A percentile compares a stretch with the other conserved stretches of the same genome.
phyloP scores from a whole-genome alignment of 2,797 vertebrate species.

The Thaleichthys pacificus region DNA sequence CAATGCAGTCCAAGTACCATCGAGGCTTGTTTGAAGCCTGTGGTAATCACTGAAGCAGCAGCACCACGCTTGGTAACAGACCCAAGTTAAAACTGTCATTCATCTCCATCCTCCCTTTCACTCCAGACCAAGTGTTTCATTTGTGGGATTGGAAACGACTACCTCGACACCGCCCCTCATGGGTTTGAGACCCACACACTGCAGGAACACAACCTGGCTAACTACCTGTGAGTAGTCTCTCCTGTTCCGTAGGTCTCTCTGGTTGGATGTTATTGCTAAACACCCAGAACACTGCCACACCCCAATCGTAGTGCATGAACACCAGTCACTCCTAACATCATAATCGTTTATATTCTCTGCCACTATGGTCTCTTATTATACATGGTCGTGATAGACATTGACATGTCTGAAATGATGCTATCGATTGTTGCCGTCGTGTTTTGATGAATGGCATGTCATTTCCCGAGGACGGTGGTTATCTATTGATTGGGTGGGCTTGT shows the following conservation, averaged over 20 bases:
- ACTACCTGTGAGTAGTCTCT: constrained; percentile 77
- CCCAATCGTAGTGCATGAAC: no score
- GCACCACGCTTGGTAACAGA: background rate
- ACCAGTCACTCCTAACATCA: no score
- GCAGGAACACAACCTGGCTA: constrained; percentile 80
- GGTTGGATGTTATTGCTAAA: no score
- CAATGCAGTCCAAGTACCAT: background rate
- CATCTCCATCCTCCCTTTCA: constrained; percentile 10
- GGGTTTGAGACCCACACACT: constrained; percentile 79
- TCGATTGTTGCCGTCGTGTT: no score
- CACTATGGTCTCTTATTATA: no score
- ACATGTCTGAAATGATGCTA: no score
- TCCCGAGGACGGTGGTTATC: background rate
- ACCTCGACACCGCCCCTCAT: constrained; percentile 75
- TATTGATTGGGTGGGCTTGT: background rate
- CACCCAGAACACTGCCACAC: no score
- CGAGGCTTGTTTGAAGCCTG: background rate
- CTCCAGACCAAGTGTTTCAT: constrained; percentile 80
- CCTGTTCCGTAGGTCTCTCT: background rate
- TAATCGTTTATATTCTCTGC: no score
- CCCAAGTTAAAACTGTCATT: background rate
- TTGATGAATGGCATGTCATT: no score
- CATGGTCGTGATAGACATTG: no score
- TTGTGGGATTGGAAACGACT: constrained; percentile 77
- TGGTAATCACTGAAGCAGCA: background rate